Conservation (phyloP, 2,113 vertebrate species). For the Semnornis frantzii region DNA sequence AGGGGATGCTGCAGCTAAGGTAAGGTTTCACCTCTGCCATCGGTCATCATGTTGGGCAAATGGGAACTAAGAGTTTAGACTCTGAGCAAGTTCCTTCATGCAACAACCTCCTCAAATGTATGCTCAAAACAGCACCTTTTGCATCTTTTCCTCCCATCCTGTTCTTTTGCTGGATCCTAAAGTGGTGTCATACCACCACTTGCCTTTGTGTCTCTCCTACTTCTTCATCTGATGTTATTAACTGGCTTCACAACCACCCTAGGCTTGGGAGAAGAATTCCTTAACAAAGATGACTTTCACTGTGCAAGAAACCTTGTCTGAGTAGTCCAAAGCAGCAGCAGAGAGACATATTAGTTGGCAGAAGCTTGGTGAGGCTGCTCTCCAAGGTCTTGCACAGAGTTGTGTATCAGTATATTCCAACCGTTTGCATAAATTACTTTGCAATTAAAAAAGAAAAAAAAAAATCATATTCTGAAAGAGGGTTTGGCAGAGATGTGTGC, state of each 20-base stretch:
- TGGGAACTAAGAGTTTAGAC: not conserved
- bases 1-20: not conserved
- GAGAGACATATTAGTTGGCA: not conserved
- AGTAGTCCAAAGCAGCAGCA: not conserved
- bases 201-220: not conserved
- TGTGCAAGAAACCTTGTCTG: not conserved
- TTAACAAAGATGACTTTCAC: not conserved
- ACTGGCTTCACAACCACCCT: not conserved
- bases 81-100: rapidly evolving
- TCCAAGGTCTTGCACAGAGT: not conserved
- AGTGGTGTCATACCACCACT: not conserved
- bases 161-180: not conserved
- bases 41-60: not conserved
- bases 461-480: not conserved
- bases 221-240: not conserved
- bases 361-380: not conserved
- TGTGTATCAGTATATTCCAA: not conserved
- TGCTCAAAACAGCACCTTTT: not conserved
- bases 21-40: rapidly evolving
- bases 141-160: rapidly evolving
- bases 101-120: not conserved
- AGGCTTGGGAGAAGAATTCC: not conserved
- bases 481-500: not conserved
- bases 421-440: not conserved
- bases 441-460: no score